Evolutionary conservation across 2,888 invertebrate genomes (phyloP).

Genomic region (Helicoverpa assulta): DNA sequence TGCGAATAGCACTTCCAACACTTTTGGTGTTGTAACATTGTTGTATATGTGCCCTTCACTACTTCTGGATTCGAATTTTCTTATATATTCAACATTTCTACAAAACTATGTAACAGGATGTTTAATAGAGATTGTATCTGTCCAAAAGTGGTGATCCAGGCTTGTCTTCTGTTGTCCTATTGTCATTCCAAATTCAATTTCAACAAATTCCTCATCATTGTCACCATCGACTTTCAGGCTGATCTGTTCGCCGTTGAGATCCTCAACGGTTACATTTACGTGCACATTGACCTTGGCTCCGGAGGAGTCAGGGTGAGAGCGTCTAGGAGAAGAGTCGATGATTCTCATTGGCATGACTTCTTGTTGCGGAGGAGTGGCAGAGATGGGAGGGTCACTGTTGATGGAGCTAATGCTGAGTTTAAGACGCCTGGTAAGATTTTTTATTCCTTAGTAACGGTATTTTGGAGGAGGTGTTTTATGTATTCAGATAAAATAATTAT

Average conservation of each 20-base stretch:
- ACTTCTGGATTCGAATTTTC: background rate
- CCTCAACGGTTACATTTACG: conserved; percentile 97
- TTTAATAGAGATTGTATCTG: too few relatives aligned
- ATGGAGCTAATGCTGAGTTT: conserved; percentile 96
- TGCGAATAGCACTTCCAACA: conserved; percentile 33
- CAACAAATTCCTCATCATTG: conserved; percentile 55
- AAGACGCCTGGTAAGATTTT: conserved; percentile 93
- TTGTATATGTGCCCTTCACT: background rate
- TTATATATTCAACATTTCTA: background rate
- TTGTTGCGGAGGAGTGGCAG: conserved; percentile 95
- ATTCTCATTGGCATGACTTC: conserved; percentile 98
- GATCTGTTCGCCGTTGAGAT: conserved; percentile 98
- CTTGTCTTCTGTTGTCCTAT: too few relatives aligned
- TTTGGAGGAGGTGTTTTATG: background rate
- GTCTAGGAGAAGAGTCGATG: conserved; percentile 95
- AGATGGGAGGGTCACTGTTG: conserved; percentile 96
- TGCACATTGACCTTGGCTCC: conserved; percentile 97
- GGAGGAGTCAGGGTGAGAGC: conserved; percentile 96
- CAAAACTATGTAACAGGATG: background rate
- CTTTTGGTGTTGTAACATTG: conserved; percentile 40
- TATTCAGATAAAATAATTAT: background rate
- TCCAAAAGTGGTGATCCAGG: too few relatives aligned
- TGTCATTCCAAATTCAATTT: background rate
- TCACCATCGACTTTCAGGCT: conserved; percentile 88
- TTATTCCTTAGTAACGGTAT: background rate